Percentiles rank a stretch among this genome's conserved stretches.
Conservation (phyloP, 2,113 vertebrate species). For the Chrysemys picta region DNA sequence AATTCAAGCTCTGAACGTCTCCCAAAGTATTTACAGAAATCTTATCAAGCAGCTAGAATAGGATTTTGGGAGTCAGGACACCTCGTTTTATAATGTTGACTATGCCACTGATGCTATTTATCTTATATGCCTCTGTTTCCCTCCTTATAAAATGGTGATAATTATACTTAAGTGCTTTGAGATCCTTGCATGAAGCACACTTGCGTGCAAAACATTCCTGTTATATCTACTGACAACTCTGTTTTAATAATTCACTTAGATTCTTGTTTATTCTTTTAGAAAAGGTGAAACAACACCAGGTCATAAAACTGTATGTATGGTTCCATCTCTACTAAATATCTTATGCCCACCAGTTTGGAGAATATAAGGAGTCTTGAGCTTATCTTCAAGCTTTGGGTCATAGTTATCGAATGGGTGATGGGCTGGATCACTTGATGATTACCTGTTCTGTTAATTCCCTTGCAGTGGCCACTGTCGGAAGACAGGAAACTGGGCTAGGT, state of each 20-base stretch:
- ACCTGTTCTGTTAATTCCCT: no score
- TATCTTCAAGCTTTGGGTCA: neutral
- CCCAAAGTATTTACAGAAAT: neutral
- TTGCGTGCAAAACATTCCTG: neutral
- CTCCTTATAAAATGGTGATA: neutral
- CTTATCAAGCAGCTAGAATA: neutral
- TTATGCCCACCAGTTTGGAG: neutral
- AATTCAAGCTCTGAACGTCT: neutral
- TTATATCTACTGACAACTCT: neutral
- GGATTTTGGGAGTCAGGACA: neutral
- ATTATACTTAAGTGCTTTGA: neutral
- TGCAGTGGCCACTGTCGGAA: no score
- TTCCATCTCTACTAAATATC: neutral
- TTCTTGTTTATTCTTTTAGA: neutral
- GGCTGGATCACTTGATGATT: no score
- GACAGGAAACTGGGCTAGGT: no score
- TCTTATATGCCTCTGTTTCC: neutral
- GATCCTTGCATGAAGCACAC: neutral
- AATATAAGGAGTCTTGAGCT: neutral
- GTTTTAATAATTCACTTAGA: neutral
- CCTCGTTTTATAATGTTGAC: neutral
- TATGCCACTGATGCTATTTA: neutral
- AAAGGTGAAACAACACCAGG: neutral
- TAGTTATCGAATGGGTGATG: neutral
- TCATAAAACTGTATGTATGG: neutral